Conservation (phyloP, 2,888 invertebrate species). For the Eucera pruinosa region DNA sequence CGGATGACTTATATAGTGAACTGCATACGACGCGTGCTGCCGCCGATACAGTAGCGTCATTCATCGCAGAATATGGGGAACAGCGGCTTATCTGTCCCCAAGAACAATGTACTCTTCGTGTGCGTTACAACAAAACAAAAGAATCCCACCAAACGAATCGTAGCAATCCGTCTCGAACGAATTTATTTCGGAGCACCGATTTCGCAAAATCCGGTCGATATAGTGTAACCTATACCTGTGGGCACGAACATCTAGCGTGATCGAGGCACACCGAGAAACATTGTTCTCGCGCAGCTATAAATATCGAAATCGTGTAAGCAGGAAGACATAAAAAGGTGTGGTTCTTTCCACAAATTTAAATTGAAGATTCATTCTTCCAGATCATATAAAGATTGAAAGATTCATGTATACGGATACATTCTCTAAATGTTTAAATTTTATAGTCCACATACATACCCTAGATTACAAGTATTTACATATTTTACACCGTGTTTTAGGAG, state of each 20-base stretch:
- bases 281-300: background rate
- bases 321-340: background rate
- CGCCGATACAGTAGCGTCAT: constrained; percentile 40
- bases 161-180: background rate
- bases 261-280: background rate
- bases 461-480: too few relatives aligned
- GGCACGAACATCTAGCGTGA: background rate
- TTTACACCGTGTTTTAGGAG: too few relatives aligned
- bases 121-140: constrained; percentile 21
- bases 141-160: constrained; percentile 1
- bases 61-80: constrained; percentile 41
- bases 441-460: too few relatives aligned
- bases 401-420: too few relatives aligned
- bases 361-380: too few relatives aligned
- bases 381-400: too few relatives aligned
- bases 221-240: background rate
- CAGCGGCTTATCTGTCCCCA: constrained; percentile 47
- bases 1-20: constrained; percentile 35
- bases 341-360: too few relatives aligned
- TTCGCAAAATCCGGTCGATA: background rate
- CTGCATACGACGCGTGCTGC: constrained; percentile 36
- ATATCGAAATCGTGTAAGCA: background rate
- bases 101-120: constrained; percentile 52
- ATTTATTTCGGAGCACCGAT: constrained; percentile 15
- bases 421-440: too few relatives aligned